Evolutionary conservation across 2,888 invertebrate genomes (phyloP).

Genomic region (Stegophylla sp.): DNA sequence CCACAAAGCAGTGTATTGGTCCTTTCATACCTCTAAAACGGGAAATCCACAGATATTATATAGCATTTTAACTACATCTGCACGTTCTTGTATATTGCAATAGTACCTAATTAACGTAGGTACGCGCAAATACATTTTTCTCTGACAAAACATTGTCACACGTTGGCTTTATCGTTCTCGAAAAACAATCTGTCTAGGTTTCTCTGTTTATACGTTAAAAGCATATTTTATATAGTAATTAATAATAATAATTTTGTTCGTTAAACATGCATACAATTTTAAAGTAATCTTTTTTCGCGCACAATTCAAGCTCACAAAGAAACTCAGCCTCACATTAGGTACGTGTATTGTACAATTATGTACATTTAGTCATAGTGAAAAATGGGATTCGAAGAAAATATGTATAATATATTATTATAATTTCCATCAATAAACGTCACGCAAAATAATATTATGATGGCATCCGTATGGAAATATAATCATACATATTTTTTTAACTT

Average conservation of each 20-base stretch:
- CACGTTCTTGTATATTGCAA: background rate
- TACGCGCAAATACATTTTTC: background rate
- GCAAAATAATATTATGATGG: background rate
- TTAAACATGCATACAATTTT: background rate
- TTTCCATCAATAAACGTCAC: too few species aligned
- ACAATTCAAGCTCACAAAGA: background rate
- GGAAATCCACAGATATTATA: too few species aligned
- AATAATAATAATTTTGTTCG: background rate
- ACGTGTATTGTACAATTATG: too few species aligned
- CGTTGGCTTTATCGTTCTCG: background rate
- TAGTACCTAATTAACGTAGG: too few species aligned
- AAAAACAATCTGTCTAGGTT: background rate
- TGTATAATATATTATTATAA: too few species aligned
- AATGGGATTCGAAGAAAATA: background rate
- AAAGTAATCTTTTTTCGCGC: background rate
- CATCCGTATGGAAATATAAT: too few species aligned
- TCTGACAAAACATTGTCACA: background rate
- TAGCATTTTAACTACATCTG: background rate
- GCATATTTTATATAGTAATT: background rate
- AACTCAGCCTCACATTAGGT: too few species aligned
- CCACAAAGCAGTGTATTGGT: background rate
- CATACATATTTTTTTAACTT: too few species aligned
- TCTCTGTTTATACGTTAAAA: background rate
- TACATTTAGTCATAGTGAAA: background rate
- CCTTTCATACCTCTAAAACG: background rate